phyloP scores from a whole-genome alignment of 2,797 vertebrate genomes.

The Harpagifer antarcticus region DNA sequence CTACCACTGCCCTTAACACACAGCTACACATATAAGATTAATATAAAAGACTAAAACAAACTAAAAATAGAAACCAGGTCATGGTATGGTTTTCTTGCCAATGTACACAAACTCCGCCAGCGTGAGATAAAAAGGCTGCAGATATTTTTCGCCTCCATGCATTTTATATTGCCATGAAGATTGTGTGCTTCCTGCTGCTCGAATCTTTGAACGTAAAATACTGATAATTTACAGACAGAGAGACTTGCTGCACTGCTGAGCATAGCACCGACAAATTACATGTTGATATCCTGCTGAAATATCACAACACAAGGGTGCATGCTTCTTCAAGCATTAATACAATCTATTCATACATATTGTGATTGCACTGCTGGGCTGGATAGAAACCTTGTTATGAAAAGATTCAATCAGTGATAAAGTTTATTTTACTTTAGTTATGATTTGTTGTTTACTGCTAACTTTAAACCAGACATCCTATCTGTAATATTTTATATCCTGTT shows the following conservation, averaged over 20 bases:
- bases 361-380: slow-evolving; percentile 26
- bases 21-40: neutral
- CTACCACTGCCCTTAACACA: neutral
- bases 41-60: too few relatives aligned
- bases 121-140: neutral
- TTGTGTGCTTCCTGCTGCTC: slow-evolving; percentile 12
- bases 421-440: slow-evolving; percentile 45
- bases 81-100: neutral
- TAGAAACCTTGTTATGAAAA: slow-evolving; percentile 43
- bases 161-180: slow-evolving; percentile 15
- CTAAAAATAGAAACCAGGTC: neutral
- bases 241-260: slow-evolving; percentile 28
- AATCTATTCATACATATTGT: slow-evolving; percentile 40
- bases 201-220: slow-evolving; percentile 8
- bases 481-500: slow-evolving; percentile 45
- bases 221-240: slow-evolving; percentile 18
- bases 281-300: slow-evolving; percentile 54
- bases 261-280: slow-evolving; percentile 30
- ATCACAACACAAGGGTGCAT: slow-evolving; percentile 17
- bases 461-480: slow-evolving; percentile 59
- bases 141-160: neutral
- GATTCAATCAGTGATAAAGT: slow-evolving; percentile 70
- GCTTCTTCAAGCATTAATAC: slow-evolving; percentile 38
- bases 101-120: neutral
- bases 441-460: slow-evolving; percentile 75